These are phyloP conservation scores for Thalassarche chlororhynchos DNA, from an alignment of 2,113 vertebrate genomes.

Conservation along the genomic window DNA sequence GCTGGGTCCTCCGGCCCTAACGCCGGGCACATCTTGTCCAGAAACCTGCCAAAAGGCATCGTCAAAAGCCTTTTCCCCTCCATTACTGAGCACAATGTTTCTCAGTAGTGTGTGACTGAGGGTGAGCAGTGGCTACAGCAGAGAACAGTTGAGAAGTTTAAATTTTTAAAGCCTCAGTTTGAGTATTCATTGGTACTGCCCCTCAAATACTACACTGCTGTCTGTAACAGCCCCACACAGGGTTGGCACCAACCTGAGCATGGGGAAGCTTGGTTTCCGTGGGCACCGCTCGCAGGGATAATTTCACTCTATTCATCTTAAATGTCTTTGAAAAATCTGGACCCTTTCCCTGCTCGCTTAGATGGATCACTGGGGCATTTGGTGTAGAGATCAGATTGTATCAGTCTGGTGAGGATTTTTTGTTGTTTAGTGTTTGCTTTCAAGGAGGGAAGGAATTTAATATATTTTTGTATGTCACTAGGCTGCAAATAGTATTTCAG, in stretches of 20 bases:
- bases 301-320: background rate
- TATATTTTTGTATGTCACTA: background rate
- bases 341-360: background rate
- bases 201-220: background rate
- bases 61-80: background rate
- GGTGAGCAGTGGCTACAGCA: background rate
- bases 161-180: background rate
- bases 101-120: background rate
- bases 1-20: fast-evolving
- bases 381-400: background rate
- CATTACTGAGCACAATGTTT: background rate
- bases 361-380: background rate
- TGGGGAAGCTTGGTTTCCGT: fast-evolving
- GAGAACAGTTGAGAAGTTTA: background rate
- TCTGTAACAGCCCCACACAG: background rate
- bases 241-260: background rate
- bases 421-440: background rate
- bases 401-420: background rate
- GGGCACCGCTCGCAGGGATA: background rate
- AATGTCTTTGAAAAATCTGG: background rate
- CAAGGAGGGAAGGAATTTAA: background rate
- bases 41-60: background rate
- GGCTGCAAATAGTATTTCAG: background rate
- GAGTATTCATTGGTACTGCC: background rate
- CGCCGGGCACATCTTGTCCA: background rate